phyloP scores from a whole-genome alignment of 2,888 invertebrate genomes.

The Lycaena phlaeas region DNA sequence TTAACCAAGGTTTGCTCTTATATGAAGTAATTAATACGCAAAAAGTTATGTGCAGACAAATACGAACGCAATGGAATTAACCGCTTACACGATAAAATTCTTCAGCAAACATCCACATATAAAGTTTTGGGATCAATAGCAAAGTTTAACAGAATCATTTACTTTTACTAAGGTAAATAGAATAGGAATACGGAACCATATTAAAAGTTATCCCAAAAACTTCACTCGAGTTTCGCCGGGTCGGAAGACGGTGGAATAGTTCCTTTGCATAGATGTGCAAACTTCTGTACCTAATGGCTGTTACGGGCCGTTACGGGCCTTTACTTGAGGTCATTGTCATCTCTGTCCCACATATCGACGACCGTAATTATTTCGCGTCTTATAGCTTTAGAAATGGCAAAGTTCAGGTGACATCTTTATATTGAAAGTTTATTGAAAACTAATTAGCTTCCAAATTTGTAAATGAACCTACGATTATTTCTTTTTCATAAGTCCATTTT shows the following conservation, averaged over 20 bases:
- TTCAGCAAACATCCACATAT: not conserved
- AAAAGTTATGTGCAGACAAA: too few species aligned
- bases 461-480: too few species aligned
- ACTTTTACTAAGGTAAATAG: conserved; percentile 25
- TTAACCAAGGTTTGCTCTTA: too few species aligned
- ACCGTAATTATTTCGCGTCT: conserved; percentile 12
- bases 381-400: not conserved
- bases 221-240: conserved; percentile 19
- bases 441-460: too few species aligned
- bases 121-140: conserved; percentile 12
- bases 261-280: conserved; percentile 26
- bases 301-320: conserved; percentile 18
- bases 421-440: not conserved
- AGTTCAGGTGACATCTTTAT: not conserved
- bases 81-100: too few species aligned
- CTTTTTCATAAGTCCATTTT: too few species aligned
- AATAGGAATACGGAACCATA: conserved; percentile 34
- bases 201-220: conserved; percentile 41
- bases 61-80: too few species aligned
- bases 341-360: conserved; percentile 19
- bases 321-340: conserved; percentile 21
- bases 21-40: too few species aligned
- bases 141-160: conserved; percentile 14
- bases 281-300: conserved; percentile 24
- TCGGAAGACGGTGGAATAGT: conserved; percentile 25